A percentile compares a stretch with the other conserved stretches of the same genome.
phyloP scores from a whole-genome alignment of 2,888 invertebrate genomes.

The Aspidapion aeneum region DNA sequence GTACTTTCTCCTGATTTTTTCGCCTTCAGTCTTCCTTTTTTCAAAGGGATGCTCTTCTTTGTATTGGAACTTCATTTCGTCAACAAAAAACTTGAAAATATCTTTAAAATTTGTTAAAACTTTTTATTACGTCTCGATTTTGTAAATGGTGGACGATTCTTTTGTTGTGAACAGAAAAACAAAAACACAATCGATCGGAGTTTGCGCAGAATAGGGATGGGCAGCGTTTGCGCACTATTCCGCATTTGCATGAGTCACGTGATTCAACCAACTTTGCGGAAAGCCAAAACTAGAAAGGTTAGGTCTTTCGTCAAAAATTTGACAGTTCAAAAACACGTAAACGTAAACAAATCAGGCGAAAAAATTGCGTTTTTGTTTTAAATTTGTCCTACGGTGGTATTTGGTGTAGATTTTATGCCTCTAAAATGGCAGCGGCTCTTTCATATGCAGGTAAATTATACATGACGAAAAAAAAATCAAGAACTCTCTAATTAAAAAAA shows the following conservation, averaged over 20 bases:
- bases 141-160: too few relatives aligned
- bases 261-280: too few relatives aligned
- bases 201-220: too few relatives aligned
- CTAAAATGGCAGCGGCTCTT: not conserved
- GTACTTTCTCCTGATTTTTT: constrained; percentile 79
- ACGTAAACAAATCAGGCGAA: too few relatives aligned
- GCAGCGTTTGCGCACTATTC: too few relatives aligned
- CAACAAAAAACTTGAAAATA: not conserved
- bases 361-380: not conserved
- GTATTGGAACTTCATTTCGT: constrained; percentile 77
- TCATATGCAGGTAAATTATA: not conserved
- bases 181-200: too few relatives aligned
- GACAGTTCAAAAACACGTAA: not conserved
- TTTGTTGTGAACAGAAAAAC: too few relatives aligned
- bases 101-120: too few relatives aligned
- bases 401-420: not conserved
- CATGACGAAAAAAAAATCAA: not conserved
- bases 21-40: constrained; percentile 79
- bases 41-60: constrained; percentile 86
- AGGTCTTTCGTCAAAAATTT: not conserved
- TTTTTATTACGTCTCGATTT: too few relatives aligned
- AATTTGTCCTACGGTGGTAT: not conserved
- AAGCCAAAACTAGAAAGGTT: too few relatives aligned
- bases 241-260: too few relatives aligned
- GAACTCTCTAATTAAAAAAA: too few relatives aligned